Evolutionary conservation across 2,113 vertebrate genomes (phyloP), one percentile per base, ranked within the genome.

Genomic region (Rhabdornis inornatus): DNA sequence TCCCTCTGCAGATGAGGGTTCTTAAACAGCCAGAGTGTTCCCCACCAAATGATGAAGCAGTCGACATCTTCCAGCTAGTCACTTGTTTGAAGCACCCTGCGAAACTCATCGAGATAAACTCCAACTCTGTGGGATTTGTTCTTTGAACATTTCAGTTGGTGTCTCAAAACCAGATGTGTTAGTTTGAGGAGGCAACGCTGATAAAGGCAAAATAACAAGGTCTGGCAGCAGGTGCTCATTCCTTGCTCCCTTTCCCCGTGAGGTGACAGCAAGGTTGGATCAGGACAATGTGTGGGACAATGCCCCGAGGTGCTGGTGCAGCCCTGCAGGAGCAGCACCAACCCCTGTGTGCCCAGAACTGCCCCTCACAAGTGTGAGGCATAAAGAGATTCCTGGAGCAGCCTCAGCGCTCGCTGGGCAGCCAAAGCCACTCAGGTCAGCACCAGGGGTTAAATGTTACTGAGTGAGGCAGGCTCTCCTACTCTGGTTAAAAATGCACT

Each of bases 401-500:
- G 39, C 49, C 81, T 87, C 16, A 9, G 77, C 2, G 1, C 14
- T 42, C 4, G 1, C 44, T 40, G 64, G 77, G 64, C 52, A 82
- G 66, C 76, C 65, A 90, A 35, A 52, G 27, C 45, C 55, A 20
- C 30, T 18, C 24, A 40, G 74, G 66, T 57, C 76, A 87, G 82
- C 44, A 65, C 1, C 65, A 42, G 69, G 88, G 90, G 45, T 82
- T 78, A 85, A 82, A 63, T 10, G 52, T 37, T 70, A 49, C 80
- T 84, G 42, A 56, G 68, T 80, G 89, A 92, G 83, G 44, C 28
- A 44, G n/a, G 68, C 83, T 77, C 9, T 37, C 4, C 76, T 69
- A 13, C 8, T 69, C 71, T 70, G 27, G 42, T 37, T 92, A 91
- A 84, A 95, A 91, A 89, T 45, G 61, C 60, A 17, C 49, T 30